These are phyloP conservation scores for Perizoma flavofasciatum DNA, from an alignment of 2,888 invertebrate species.

Conservation along the genomic window DNA sequence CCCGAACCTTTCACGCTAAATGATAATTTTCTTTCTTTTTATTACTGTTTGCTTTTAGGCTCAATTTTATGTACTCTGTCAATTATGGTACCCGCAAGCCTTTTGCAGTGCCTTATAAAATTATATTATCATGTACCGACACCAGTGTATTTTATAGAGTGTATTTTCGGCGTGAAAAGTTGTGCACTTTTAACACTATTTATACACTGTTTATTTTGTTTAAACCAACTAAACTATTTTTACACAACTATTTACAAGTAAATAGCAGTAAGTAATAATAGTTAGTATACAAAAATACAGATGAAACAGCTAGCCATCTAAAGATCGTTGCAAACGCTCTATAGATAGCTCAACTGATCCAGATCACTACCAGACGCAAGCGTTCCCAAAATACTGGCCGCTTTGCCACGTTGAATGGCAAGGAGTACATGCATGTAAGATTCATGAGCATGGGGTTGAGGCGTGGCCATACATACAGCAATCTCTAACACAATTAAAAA, in stretches of 20 bases:
- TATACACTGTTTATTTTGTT: too few relatives aligned
- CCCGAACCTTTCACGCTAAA: slow-evolving; percentile 59
- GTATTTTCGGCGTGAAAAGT: slow-evolving; percentile 9
- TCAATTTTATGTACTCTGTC: slow-evolving; percentile 63
- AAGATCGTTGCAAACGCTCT: too few relatives aligned
- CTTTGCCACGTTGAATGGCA: too few relatives aligned
- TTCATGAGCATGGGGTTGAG: slow-evolving; percentile 43
- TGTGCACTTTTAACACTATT: too few relatives aligned
- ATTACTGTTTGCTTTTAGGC: slow-evolving; percentile 76
- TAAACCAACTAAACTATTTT: too few relatives aligned
- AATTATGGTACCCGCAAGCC: slow-evolving; percentile 51
- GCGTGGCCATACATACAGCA: slow-evolving; percentile 40
- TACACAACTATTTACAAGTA: too few relatives aligned
- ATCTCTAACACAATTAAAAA: background rate
- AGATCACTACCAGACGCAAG: too few relatives aligned
- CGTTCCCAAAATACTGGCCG: too few relatives aligned
- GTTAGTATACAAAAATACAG: slow-evolving; percentile 75
- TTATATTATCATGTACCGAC: slow-evolving; percentile 27
- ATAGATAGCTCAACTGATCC: too few relatives aligned
- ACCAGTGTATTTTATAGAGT: slow-evolving; percentile 15
- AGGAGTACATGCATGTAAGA: slow-evolving; percentile 57
- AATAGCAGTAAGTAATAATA: too few relatives aligned
- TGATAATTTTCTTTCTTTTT: slow-evolving; percentile 69
- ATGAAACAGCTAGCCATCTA: slow-evolving; percentile 66
- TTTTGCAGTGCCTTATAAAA: slow-evolving; percentile 31